Conservation (phyloP, 2,797 vertebrate genomes). For the Sebastes diploproa region DNA sequence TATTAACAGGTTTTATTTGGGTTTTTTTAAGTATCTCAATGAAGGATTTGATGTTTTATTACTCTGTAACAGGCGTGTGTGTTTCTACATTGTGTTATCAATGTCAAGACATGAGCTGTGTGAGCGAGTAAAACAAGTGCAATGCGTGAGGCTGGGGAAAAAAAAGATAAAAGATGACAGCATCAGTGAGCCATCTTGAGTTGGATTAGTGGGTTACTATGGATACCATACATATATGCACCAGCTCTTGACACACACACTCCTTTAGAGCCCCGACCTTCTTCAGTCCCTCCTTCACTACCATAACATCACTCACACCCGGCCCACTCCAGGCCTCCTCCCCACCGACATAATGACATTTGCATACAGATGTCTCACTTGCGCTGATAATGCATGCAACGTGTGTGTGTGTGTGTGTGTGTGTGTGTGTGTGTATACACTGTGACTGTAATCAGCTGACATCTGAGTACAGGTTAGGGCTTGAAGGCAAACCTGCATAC, state of each 20-base stretch:
- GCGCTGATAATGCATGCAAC: slow-evolving; percentile 56
- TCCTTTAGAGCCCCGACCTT: slow-evolving; percentile 59
- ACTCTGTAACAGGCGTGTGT: not conserved
- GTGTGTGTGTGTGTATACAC: not conserved
- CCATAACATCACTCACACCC: slow-evolving; percentile 69
- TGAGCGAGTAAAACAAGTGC: not conserved
- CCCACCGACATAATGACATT: slow-evolving; percentile 80
- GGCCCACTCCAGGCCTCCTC: slow-evolving; percentile 42
- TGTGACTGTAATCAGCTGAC: slow-evolving; percentile 67
- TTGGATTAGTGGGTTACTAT: slow-evolving; percentile 64
- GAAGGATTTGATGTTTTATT: slow-evolving; percentile 30
- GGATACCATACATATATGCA: slow-evolving; percentile 59
- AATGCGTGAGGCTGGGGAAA: not conserved
- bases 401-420: slow-evolving; percentile 1
- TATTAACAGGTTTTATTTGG: too few species aligned
- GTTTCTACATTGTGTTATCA: not conserved
- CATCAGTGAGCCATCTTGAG: slow-evolving; percentile 44
- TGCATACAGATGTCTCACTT: slow-evolving; percentile 92
- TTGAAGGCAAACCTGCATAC: slow-evolving; percentile 32
- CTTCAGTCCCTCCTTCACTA: slow-evolving; percentile 68
- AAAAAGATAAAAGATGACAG: slow-evolving; percentile 39
- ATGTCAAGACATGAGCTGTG: not conserved
- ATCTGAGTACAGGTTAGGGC: slow-evolving; percentile 44
- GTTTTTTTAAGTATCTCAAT: not conserved
- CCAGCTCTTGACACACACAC: slow-evolving; percentile 62